Base-by-base conservation (phyloP, 1,140 invertebrate genomes). In the Drosophila pseudoobscura region DNA sequence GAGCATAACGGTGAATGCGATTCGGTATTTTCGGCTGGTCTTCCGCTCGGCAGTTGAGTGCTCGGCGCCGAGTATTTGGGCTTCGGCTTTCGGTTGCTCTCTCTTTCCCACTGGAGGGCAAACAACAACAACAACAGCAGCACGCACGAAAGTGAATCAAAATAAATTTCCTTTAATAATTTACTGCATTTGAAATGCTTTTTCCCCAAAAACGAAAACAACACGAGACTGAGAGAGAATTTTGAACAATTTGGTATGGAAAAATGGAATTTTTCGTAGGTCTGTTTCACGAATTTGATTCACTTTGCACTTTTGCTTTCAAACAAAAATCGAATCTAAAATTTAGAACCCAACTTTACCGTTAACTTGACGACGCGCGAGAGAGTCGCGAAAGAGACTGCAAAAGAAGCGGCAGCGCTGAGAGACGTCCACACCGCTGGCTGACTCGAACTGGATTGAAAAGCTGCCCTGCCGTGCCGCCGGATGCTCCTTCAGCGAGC, bases 401-500 rank as follows among this genome's bases (percentile, higher is more conserved):
- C 6, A 17, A 56, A 29, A 54, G 57, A 43, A 11, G 9, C 31
- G 31, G 31, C 44, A 45, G 13, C n/a, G 22, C 17, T 47, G 31
- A 31, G 35, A 61, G 57, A 75, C 76, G 76, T 83, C 78, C 76
- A 80, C 80, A 83, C 64, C 69, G 87, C 55, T 74, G 69, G 58
- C 58, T 80, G 78, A 75, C 87, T 90, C 72, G 65, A 90, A 87
- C 87, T 90, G 76, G 74, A 90, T 90, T 90, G 73, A 89, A 87
- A 82, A 75, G 61, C 63, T 64, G 71, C 52, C 76, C 68, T 35
- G 66, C 63, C 49, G 35, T 49, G 63, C 52, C 62, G 59, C 54
- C 43, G 57, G 15, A 8, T 20, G n/a, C 29, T 52, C 50, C 50
- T 52, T 13, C 50, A 8, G 29, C 31, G 31, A 39, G 31, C 15